These are phyloP conservation scores for Ophioninae sp. DNA, from an alignment of 2,888 invertebrate species.

Conservation along the genomic window DNA sequence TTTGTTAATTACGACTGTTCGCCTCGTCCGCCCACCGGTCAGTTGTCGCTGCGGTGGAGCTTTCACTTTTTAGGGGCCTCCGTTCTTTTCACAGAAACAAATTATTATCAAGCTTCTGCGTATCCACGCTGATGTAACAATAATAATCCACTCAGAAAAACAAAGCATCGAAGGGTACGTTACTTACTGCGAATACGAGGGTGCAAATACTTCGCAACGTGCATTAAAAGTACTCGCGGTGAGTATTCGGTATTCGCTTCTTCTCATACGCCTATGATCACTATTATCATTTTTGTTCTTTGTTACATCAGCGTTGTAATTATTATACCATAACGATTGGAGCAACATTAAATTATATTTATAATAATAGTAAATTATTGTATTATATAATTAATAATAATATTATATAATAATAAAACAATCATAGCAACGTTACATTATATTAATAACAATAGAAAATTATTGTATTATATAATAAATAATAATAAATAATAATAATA, in stretches of 20 bases:
- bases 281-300: too few relatives aligned
- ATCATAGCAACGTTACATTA: too few relatives aligned
- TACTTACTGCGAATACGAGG: neutral
- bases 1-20: neutral
- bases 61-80: neutral
- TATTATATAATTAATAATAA: too few relatives aligned
- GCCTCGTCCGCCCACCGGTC: neutral
- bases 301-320: too few relatives aligned
- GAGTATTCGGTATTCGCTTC: neutral
- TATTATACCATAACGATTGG: too few relatives aligned
- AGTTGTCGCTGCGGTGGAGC: neutral
- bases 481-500: too few relatives aligned
- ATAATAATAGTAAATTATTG: too few relatives aligned
- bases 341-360: too few relatives aligned
- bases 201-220: neutral
- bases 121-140: neutral
- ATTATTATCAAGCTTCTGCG: neutral
- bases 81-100: neutral
- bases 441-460: too few relatives aligned
- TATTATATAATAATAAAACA: too few relatives aligned
- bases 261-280: too few relatives aligned
- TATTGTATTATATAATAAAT: too few relatives aligned
- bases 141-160: neutral
- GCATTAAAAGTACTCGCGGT: neutral
- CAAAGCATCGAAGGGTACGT: neutral